Evolutionary conservation across 1,140 invertebrate genomes (phyloP).

Genomic region (Cydia fagiglandana): DNA sequence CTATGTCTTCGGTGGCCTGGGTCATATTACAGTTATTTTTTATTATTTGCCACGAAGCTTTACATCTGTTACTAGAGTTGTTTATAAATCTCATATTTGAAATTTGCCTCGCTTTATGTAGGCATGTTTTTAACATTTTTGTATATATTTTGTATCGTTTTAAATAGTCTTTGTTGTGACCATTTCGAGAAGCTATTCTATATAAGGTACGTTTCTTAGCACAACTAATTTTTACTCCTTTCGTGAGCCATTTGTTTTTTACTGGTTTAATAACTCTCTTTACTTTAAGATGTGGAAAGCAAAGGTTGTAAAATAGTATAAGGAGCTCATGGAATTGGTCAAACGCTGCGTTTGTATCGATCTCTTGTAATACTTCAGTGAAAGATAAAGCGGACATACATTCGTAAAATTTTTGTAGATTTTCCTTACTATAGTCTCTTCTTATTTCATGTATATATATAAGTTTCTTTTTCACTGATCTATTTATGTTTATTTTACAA

Average conservation of each 20-base stretch:
- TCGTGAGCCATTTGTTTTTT: constrained; percentile 30
- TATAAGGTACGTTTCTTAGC: neutral
- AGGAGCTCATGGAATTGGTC: constrained; percentile 34
- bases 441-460: constrained; percentile 34
- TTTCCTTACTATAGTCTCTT: constrained; percentile 36
- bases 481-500: constrained; percentile 21
- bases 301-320: constrained; percentile 25
- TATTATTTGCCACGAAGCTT: constrained; percentile 15
- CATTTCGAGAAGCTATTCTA: neutral
- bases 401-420: constrained; percentile 34
- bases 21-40: neutral
- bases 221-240: constrained; percentile 18
- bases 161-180: neutral
- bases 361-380: neutral
- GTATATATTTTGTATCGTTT: neutral
- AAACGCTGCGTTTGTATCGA: constrained; percentile 32
- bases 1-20: neutral
- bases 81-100: neutral
- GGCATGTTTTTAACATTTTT: neutral
- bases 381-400: constrained; percentile 33
- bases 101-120: neutral
- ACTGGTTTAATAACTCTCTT: constrained; percentile 14
- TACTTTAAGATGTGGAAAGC: constrained; percentile 29
- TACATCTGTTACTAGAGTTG: constrained; percentile 38
- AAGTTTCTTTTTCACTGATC: constrained; percentile 3